Conservation (phyloP, 2,113 vertebrate species). For the Python bivittatus region DNA sequence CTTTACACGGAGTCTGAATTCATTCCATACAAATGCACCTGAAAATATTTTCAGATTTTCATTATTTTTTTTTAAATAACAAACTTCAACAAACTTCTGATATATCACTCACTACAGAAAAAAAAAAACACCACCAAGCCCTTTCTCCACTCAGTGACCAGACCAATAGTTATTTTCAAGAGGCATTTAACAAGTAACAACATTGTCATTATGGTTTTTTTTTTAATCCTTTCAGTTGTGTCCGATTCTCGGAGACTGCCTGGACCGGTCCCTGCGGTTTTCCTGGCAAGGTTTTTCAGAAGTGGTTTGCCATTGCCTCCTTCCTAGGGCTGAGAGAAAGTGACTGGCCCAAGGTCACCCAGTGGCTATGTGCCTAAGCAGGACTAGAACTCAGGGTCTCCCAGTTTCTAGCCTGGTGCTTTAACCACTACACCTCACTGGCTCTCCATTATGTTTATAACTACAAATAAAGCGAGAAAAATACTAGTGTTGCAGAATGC, state of each 20-base stretch:
- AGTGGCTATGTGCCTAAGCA: no score
- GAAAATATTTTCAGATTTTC: conserved; percentile 24
- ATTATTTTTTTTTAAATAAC: background rate
- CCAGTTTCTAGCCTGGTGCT: no score
- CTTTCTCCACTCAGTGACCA: background rate
- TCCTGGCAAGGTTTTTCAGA: no score
- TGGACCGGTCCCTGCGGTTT: no score
- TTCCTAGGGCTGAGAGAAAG: no score
- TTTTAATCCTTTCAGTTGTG: no score
- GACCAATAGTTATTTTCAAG: conserved; percentile 7
- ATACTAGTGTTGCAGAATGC: conserved; percentile 39
- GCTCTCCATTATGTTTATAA: conserved; percentile 55
- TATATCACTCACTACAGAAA: conserved; percentile 32
- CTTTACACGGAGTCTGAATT: background rate
- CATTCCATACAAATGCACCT: background rate
- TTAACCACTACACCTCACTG: no score
- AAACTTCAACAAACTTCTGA: conserved; percentile 27
- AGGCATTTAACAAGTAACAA: conserved; percentile 31
- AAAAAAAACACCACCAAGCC: background rate
- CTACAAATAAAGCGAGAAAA: conserved; percentile 44
- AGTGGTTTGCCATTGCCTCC: no score
- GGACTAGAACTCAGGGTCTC: no score
- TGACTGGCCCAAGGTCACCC: no score
- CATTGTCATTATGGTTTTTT: no score
- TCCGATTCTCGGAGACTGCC: no score